Conservation (phyloP, 2,113 vertebrate species). For the Sorex araneus region DNA sequence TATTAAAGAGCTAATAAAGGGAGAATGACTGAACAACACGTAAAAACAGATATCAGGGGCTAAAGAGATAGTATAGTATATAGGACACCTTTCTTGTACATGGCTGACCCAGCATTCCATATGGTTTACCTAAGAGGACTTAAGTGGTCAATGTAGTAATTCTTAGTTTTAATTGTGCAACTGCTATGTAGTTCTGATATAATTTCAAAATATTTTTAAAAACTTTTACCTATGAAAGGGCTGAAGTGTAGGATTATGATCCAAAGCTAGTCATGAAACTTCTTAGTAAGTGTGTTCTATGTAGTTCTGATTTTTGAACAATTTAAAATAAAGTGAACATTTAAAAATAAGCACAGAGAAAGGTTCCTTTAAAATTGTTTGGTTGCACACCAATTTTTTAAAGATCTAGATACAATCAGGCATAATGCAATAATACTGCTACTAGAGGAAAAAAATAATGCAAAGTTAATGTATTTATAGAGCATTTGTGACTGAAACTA, state of each 20-base stretch:
- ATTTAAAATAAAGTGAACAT: slow-evolving; percentile 46
- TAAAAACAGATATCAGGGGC: too few species aligned
- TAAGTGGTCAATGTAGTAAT: background rate
- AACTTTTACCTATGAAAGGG: background rate
- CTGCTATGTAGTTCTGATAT: background rate
- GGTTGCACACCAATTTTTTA: background rate
- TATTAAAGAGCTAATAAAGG: background rate
- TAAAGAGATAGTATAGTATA: too few species aligned
- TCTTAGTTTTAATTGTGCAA: background rate
- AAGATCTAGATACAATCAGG: background rate
- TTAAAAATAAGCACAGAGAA: slow-evolving; percentile 50
- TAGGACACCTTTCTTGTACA: too few species aligned
- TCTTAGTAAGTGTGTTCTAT: slow-evolving; percentile 17
- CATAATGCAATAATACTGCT: background rate
- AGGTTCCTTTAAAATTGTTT: background rate
- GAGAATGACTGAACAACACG: background rate
- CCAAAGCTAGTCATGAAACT: background rate
- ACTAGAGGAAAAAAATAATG: slow-evolving; percentile 32
- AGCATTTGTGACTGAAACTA: background rate
- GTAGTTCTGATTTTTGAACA: slow-evolving; percentile 21
- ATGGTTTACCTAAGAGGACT: background rate
- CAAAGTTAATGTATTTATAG: slow-evolving; percentile 13
- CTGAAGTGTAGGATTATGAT: background rate
- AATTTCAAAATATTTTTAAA: background rate
- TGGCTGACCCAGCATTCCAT: too few species aligned